phyloP scores from a whole-genome alignment of 2,797 vertebrate species.

The Streptopelia turtur region DNA sequence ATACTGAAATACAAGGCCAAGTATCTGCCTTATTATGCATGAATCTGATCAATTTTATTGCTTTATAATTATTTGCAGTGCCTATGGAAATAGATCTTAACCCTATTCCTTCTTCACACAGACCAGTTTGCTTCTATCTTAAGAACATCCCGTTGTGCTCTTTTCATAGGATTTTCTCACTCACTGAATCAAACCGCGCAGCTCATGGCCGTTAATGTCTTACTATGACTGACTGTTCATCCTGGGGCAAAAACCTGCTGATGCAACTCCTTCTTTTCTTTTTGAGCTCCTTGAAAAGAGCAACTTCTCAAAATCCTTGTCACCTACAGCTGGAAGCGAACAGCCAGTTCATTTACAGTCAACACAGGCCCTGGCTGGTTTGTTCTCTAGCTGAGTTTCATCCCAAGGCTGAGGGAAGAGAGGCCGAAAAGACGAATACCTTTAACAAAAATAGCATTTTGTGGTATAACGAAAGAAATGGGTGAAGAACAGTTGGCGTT shows the following conservation, averaged over 20 bases:
- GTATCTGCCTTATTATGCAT: background rate
- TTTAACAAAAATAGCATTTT: background rate
- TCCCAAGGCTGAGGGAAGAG: background rate
- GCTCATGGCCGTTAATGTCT: background rate
- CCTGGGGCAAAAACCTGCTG: background rate
- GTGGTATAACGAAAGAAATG: too few species aligned
- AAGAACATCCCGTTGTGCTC: background rate
- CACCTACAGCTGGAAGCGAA: background rate
- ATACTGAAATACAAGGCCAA: background rate
- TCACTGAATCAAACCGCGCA: background rate
- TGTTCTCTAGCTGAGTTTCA: background rate
- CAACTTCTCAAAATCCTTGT: background rate
- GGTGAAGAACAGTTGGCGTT: background rate
- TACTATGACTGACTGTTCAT: background rate
- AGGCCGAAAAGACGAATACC: background rate
- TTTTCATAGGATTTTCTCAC: background rate
- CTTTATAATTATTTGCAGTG: background rate
- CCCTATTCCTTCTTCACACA: background rate
- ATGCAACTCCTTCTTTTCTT: background rate
- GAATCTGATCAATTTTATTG: background rate
- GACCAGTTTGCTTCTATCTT: background rate
- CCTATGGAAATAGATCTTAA: background rate
- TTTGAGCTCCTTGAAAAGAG: background rate
- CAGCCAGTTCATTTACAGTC: too few species aligned
- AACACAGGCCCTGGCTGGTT: background rate